Evolutionary conservation across 2,113 vertebrate genomes (phyloP).

Genomic region (Phoxinus phoxinus): DNA sequence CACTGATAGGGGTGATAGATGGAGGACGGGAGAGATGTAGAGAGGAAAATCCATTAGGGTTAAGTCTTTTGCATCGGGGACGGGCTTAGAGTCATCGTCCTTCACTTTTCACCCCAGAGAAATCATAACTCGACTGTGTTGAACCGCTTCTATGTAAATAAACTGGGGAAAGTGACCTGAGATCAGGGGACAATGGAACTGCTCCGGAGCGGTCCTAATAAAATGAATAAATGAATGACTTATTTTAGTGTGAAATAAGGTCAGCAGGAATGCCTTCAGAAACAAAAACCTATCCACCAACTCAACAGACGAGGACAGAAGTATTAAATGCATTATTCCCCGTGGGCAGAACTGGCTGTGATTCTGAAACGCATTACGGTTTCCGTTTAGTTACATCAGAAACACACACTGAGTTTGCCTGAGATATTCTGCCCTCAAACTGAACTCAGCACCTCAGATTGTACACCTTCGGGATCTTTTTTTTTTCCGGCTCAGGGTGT

Average conservation of each 20-base stretch:
- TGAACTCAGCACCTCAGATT: neutral
- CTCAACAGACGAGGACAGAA: neutral
- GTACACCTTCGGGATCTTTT: neutral
- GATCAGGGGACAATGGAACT: neutral
- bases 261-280: neutral
- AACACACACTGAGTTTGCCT: neutral
- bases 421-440: no score
- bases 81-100: neutral
- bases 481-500: neutral
- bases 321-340: conserved; percentile 4
- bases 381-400: neutral
- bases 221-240: conserved; percentile 1
- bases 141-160: neutral
- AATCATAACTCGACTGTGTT: conserved; percentile 20
- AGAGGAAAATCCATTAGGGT: conserved; percentile 39
- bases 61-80: neutral
- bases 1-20: conserved; percentile 1
- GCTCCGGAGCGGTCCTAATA: neutral
- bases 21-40: neutral
- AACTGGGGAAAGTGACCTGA: neutral
- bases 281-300: neutral
- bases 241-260: neutral
- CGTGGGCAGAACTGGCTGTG: neutral
- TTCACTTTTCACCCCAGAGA: neutral
- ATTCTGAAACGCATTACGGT: neutral